Base-by-base conservation (phyloP, 2,113 vertebrate species). In the Ochotona princeps region DNA sequence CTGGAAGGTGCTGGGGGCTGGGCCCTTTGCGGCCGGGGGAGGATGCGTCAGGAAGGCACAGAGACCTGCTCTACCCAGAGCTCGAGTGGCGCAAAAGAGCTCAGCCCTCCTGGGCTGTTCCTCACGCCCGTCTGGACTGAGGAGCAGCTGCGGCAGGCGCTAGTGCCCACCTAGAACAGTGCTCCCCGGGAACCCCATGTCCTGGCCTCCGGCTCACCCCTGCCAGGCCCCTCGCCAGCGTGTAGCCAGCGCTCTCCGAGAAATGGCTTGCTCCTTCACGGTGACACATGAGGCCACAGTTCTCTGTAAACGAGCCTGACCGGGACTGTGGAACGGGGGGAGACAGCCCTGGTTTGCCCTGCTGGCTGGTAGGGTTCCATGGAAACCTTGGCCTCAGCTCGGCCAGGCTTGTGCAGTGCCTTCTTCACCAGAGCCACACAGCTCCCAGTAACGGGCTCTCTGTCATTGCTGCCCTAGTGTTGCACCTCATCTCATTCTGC, bases 301-400 rank as follows among this genome's bases (percentile, higher is more conserved):
- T 15, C 2, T 21, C 3, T 6, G 23, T 60, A 20, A 72, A 32
- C 65, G 5, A 12, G 57, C 20, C 0, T 18, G 5, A 5, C n/a
- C 21, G 49, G 11, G 15, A 32, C 54, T 54, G 32, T n/a, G 28
- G 51, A 69, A 14, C 12, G 4, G 8, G 8, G n/a, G 6, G 7
- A 30, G 82, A 28, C 25, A 11, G 26, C 32, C 4, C 0, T 26
- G 4, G 26, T 61, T 60, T 23, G 8, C 54, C 20, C 0, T 15
- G 30, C 18, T 20, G 60, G 35, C 11, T 32, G 20, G 7, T 21
- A 2, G 65, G 32, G 54, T 0, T 81, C 30, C 51, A 11, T n/a
- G 17, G 12, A 28, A 60, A 72, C 61, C 26, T 76, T 44, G 3
- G 38, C 38, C 67, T 70, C 54, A 6, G 44, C 32, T 3, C 63